phyloP scores from a whole-genome alignment of 1,140 invertebrate genomes.

The Neuroterus valhalla region DNA sequence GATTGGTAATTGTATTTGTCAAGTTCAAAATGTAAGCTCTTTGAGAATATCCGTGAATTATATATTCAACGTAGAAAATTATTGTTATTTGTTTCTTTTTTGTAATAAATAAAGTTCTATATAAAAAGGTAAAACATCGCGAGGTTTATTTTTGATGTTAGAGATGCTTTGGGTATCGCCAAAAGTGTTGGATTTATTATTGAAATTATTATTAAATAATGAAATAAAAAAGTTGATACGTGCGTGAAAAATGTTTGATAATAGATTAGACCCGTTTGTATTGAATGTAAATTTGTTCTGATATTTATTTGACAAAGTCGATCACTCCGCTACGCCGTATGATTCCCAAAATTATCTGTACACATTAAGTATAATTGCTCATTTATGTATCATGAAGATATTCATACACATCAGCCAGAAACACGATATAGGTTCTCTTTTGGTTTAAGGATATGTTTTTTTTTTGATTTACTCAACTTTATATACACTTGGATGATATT shows the following conservation, averaged over 20 bases:
- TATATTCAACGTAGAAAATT: too few species aligned
- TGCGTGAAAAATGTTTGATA: slow-evolving; percentile 15
- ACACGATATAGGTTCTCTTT: slow-evolving; percentile 1
- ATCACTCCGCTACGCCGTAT: not conserved
- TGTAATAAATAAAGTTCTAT: too few species aligned
- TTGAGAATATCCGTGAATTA: too few species aligned
- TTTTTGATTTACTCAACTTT: slow-evolving; percentile 12
- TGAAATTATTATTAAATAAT: slow-evolving; percentile 21
- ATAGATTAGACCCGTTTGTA: slow-evolving; percentile 7
- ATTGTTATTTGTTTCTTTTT: too few species aligned
- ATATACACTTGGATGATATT: slow-evolving; percentile 49
- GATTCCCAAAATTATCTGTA: not conserved
- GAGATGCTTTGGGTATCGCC: too few species aligned
- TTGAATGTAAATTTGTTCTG: not conserved
- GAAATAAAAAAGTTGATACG: slow-evolving; percentile 11
- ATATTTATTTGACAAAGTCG: not conserved
- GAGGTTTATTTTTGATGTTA: too few species aligned
- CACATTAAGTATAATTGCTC: slow-evolving; percentile 9
- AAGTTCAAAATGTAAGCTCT: too few species aligned
- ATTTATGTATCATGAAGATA: slow-evolving; percentile 29
- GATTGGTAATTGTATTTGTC: too few species aligned
- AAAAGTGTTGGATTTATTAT: not conserved
- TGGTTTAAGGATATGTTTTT: not conserved
- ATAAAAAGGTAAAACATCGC: too few species aligned
- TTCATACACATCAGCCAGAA: slow-evolving; percentile 7